A percentile compares a stretch with the other conserved stretches of the same genome.
phyloP scores from a whole-genome alignment of 2,888 invertebrate species.

The Eumacrocentrus americanus region DNA sequence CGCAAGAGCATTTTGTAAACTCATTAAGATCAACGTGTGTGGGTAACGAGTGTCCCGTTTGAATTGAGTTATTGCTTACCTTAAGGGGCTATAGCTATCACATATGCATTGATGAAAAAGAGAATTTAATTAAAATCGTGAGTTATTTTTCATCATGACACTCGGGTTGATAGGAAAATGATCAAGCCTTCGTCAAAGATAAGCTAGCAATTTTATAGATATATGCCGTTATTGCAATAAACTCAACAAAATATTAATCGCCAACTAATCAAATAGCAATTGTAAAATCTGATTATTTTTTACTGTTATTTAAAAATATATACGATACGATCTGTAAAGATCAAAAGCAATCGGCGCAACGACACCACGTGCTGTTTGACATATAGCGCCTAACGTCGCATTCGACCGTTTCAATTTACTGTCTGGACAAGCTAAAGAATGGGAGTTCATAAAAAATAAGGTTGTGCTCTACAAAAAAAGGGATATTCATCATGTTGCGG shows the following conservation, averaged over 20 bases:
- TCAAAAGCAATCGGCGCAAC: constrained; percentile 40
- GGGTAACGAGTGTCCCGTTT: background rate
- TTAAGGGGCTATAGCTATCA: background rate
- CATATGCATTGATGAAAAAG: background rate
- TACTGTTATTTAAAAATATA: background rate
- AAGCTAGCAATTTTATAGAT: too few species aligned
- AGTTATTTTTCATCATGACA: background rate
- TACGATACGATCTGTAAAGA: constrained; percentile 24
- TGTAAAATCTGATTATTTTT: too few species aligned
- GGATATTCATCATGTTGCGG: constrained; percentile 37
- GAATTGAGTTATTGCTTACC: background rate
- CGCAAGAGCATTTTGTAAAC: constrained; percentile 31
- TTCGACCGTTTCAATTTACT: constrained; percentile 44
- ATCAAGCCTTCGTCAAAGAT: background rate
- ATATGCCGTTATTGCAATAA: background rate
- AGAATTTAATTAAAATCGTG: background rate
- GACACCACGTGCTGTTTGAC: constrained; percentile 41
- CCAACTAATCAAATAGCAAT: too few species aligned
- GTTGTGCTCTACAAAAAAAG: constrained; percentile 29
- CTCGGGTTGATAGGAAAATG: background rate
- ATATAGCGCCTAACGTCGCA: constrained; percentile 39
- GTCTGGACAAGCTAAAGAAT: constrained; percentile 41
- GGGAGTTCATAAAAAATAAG: constrained; percentile 44
- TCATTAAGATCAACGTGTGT: constrained; percentile 21
- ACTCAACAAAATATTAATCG: background rate